Evolutionary conservation across 2,113 vertebrate genomes (phyloP).

Genomic region (Catharus minimus): DNA sequence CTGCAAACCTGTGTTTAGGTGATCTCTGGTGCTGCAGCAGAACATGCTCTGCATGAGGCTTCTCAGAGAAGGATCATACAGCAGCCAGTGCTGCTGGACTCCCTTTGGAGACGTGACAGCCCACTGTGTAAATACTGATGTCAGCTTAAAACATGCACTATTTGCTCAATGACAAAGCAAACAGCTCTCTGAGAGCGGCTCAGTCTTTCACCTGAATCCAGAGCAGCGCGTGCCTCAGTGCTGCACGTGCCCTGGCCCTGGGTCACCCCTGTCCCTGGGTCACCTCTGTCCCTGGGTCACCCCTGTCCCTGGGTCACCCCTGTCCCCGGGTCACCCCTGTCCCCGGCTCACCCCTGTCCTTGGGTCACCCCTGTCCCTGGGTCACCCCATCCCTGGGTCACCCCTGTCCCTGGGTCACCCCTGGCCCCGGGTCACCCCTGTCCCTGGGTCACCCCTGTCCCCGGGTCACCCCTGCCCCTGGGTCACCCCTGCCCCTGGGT

Average conservation of each 20-base stretch:
- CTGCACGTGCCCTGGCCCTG: fast-evolving
- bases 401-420: too few relatives aligned
- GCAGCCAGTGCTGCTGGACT: fast-evolving
- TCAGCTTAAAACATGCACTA: fast-evolving
- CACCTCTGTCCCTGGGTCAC: too few relatives aligned
- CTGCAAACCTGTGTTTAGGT: fast-evolving
- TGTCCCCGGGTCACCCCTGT: too few relatives aligned
- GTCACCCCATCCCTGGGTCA: too few relatives aligned
- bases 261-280: too few relatives aligned
- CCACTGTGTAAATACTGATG: neutral
- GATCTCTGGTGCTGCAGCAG: fast-evolving
- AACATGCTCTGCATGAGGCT: neutral
- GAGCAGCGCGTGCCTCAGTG: fast-evolving
- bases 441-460: too few relatives aligned
- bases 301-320: too few relatives aligned
- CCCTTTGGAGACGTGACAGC: neutral
- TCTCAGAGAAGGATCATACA: neutral
- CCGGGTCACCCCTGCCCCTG: too few relatives aligned
- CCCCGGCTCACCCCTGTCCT: too few relatives aligned
- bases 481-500: too few relatives aligned
- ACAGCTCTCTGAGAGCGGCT: neutral
- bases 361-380: too few relatives aligned
- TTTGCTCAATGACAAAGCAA: neutral
- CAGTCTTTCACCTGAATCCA: neutral
- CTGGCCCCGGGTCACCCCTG: too few relatives aligned